Base-by-base conservation (phyloP, 2,113 vertebrate genomes). In the Edolisoma coerulescens region DNA sequence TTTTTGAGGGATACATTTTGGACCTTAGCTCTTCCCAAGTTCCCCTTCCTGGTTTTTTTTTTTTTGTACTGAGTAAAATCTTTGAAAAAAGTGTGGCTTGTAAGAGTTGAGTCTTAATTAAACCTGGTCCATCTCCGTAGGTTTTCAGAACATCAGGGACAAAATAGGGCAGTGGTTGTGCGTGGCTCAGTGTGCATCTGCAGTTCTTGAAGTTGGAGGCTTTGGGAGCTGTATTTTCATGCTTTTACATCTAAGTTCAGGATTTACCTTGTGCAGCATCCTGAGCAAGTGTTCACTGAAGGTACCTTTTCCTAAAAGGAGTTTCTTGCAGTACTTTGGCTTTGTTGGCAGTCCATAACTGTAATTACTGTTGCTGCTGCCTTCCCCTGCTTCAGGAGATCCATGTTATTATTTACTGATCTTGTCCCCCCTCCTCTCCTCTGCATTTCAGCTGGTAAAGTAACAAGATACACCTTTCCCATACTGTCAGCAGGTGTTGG, bases 161-260 rank as follows among this genome's bases (percentile, higher is more conserved):
- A 15, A 4, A 53, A 9, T 0, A n/a, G 47, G 8, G 24, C 37
- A 7, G 6, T 12, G 49, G 3, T 13, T 67, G 13, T 47, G 3
- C 26, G 23, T 21, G 50, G 13, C 14, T 76, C 32, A n/a, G 6
- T 4, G 16, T 64, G 47, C 32, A 26, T 44, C 47, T 91, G 44
- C 37, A 14, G 22, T 37, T 84, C 33, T 17, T 47, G 22, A 60
- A 56, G 11, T 11, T 60, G 32, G 60, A 84, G 56, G 20, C 50
- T 86, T 61, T 33, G 44, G 11, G 49, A 26, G 18, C 22, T 83
- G 0, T 52, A 4, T 69, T 80, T 56, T 78, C 37, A 15, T 39
- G 15, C 30, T 33, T 42, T 91, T 35, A 24, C 17, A 13, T 45
- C 19, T 24, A 22, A 60, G 11, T 75, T 74, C 41, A 64, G 35